phyloP scores from a whole-genome alignment of 2,113 vertebrate genomes.

The Neodon shergylaensis region DNA sequence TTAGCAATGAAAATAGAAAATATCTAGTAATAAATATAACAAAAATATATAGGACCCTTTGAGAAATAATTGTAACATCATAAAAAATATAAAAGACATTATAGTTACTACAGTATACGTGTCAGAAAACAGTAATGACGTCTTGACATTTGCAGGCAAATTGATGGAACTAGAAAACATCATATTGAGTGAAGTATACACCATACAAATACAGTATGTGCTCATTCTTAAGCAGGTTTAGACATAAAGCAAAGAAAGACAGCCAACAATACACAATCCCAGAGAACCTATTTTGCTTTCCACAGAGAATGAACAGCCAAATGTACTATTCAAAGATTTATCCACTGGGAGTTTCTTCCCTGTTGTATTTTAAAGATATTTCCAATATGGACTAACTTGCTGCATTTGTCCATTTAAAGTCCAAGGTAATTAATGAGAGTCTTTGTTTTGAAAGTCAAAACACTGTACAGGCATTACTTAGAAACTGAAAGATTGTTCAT shows the following conservation, averaged over 20 bases:
- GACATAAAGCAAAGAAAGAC: too few relatives aligned
- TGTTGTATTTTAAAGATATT: neutral
- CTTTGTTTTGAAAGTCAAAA: neutral
- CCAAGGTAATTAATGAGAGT: neutral
- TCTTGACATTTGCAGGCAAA: too few relatives aligned
- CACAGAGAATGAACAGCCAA: neutral
- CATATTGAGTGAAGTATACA: too few relatives aligned
- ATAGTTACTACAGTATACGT: neutral
- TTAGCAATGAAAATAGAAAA: neutral
- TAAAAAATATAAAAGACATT: conserved; percentile 3
- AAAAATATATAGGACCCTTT: neutral
- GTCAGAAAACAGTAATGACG: too few relatives aligned
- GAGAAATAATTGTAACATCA: conserved; percentile 15
- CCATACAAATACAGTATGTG: fast-evolving
- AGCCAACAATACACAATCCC: too few relatives aligned
- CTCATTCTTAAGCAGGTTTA: too few relatives aligned
- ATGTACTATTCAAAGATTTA: neutral
- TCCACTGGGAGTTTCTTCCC: neutral
- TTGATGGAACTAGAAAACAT: too few relatives aligned
- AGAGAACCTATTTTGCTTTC: neutral
- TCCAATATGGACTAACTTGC: neutral
- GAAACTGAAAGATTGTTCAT: neutral
- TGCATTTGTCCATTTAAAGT: neutral
- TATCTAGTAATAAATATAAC: neutral
- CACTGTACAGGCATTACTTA: neutral